Conservation (phyloP, 2,113 vertebrate species). For the Corapipo altera region DNA sequence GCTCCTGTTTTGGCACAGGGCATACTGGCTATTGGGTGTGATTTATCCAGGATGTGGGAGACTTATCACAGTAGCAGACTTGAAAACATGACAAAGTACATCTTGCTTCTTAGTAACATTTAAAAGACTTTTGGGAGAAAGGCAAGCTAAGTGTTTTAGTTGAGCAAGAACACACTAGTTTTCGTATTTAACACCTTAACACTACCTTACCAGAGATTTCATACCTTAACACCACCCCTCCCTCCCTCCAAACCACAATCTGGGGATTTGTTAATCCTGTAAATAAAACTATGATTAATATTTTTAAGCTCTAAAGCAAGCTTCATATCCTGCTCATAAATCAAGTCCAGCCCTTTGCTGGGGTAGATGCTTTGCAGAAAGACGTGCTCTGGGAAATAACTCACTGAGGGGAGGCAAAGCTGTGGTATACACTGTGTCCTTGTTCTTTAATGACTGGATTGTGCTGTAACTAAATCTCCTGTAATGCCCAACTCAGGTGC, state of each 20-base stretch:
- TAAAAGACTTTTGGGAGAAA: neutral
- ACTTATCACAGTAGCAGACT: neutral
- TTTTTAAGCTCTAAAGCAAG: neutral
- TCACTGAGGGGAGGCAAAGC: neutral
- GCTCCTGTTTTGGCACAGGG: neutral
- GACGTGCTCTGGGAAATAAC: neutral
- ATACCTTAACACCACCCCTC: neutral
- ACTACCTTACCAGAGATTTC: neutral
- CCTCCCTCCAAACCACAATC: neutral
- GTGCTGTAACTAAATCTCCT: neutral
- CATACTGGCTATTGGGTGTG: neutral
- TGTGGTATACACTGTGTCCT: neutral
- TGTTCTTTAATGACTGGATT: neutral
- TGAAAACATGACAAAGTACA: neutral
- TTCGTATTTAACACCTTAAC: neutral
- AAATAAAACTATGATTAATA: neutral
- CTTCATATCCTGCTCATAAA: neutral
- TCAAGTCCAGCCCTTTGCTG: neutral
- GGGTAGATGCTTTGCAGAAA: neutral
- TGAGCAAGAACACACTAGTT: neutral
- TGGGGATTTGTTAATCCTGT: neutral
- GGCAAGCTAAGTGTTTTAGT: neutral
- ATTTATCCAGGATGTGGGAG: neutral
- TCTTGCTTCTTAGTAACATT: neutral
- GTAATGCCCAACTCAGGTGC: neutral